A percentile compares a stretch with the other conserved stretches of the same genome.
Conservation (phyloP, 2,888 invertebrate species). For the Elaeidobius kamerunicus region DNA sequence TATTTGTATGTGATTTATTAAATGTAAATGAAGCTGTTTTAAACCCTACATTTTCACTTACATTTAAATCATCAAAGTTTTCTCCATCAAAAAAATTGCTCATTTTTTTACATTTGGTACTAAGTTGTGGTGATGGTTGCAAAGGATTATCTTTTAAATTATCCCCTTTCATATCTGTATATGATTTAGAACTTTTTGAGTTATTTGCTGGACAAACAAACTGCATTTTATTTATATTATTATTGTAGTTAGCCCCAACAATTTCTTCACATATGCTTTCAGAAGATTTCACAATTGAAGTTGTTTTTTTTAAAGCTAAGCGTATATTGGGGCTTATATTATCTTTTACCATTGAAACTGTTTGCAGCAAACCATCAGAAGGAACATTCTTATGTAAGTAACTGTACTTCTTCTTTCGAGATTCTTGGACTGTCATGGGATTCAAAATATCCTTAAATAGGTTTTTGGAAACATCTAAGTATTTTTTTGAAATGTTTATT, state of each 20-base stretch:
- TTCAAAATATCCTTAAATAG: conserved; percentile 36
- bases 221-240: too few relatives aligned
- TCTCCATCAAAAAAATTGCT: conserved; percentile 21
- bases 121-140: background rate
- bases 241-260: too few relatives aligned
- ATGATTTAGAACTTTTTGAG: background rate
- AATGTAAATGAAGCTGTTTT: conserved; percentile 10
- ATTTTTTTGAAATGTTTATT: conserved; percentile 39
- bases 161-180: background rate
- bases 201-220: too few relatives aligned
- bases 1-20: too few relatives aligned
- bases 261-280: too few relatives aligned
- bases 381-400: conserved; percentile 3
- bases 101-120: background rate
- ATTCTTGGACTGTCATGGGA: background rate
- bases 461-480: conserved; percentile 42
- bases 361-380: background rate
- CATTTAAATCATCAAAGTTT: conserved; percentile 24
- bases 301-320: background rate
- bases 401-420: conserved; percentile 12
- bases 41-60: conserved; percentile 7
- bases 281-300: background rate
- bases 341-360: background rate
- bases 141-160: background rate
- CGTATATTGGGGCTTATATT: background rate